Evolutionary conservation across 2,113 vertebrate species (phyloP).

Genomic region (Oplegnathus fasciatus): DNA sequence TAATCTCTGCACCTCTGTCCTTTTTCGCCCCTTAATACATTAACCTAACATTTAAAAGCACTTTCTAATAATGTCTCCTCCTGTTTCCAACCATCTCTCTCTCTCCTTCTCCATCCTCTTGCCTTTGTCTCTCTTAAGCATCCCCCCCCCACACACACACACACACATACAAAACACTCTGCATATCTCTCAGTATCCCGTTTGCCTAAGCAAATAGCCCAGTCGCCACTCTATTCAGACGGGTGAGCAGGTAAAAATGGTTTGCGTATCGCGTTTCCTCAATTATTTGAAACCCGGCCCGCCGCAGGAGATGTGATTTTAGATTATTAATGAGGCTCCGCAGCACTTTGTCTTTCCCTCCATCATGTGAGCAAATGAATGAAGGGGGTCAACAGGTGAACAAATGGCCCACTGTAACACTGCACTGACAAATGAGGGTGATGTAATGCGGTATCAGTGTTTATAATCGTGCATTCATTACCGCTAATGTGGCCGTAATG

Average conservation of each 20-base stretch:
- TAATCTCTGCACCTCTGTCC: background rate
- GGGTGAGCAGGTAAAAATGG: constrained; percentile 51
- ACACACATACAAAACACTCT: constrained; percentile 1
- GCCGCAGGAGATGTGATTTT: constrained; percentile 61
- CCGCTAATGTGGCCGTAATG: constrained; percentile 72
- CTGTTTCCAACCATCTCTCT: background rate
- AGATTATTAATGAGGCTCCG: constrained; percentile 75
- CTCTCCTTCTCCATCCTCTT: background rate
- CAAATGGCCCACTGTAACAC: constrained; percentile 53
- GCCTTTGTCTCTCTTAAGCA: background rate
- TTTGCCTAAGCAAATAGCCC: constrained; percentile 45
- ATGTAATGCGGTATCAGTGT: constrained; percentile 65
- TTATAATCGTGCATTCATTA: constrained; percentile 69
- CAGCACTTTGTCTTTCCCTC: constrained; percentile 52
- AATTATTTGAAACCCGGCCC: constrained; percentile 64
- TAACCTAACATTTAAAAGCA: background rate
- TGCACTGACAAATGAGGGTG: constrained; percentile 64
- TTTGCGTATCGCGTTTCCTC: constrained; percentile 55
- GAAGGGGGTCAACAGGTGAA: constrained; percentile 51
- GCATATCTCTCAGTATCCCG: constrained; percentile 15
- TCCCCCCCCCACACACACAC: background rate
- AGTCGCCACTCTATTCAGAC: constrained; percentile 29
- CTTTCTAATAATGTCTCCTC: background rate
- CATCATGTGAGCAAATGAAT: constrained; percentile 45
- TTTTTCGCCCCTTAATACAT: background rate